Evolutionary conservation across 1,140 invertebrate genomes (phyloP), one percentile per base, ranked within the genome.

Genomic region (Lucilia sericata): DNA sequence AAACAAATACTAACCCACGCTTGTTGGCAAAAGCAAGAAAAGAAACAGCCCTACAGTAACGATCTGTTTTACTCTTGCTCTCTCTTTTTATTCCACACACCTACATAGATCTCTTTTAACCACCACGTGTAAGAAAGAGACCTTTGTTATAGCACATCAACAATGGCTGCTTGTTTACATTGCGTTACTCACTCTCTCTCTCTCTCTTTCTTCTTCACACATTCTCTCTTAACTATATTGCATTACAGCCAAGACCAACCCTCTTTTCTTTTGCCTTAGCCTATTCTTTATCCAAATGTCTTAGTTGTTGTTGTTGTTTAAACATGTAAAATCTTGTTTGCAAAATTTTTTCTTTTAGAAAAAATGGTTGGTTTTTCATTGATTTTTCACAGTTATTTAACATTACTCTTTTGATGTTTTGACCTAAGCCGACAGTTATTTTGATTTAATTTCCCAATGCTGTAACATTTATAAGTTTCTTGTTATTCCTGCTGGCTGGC

Each of bases 361-460:
- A 74, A 80, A 74, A 81, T 55, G 74, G 82, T 74, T 83, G 65
- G 19, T 70, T 74, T 83, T 83, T 70, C 81, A 82, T 83, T 75
- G 42, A 83, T 83, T 83, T 83, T 74, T 47, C 82, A 83, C 42
- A 83, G 82, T 74, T 83, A 75, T 83, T 83, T 83, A 83, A 83
- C 82, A 74, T 75, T 83, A 30, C 21, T 55, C 25, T 65, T 82
- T 74, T 82, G 82, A 82, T 49, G 65, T 83, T 75, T 13, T 75
- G 74, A 83, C 70, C 55, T 49, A 42, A 74, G 70, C 65, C 82
- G 82, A 83, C 82, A 75, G 55, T 49, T 65, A 60, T 60, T 82
- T 65, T 65, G 55, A 82, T 82, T 82, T 60, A 82, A 82, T 82
- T 82, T 82, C 34, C 21, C 9, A 17, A n/a, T 55, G 51, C 51